Evolutionary conservation across 2,113 vertebrate species (phyloP), one percentile per base, ranked within the genome.

Genomic region (Glareola pratincola): DNA sequence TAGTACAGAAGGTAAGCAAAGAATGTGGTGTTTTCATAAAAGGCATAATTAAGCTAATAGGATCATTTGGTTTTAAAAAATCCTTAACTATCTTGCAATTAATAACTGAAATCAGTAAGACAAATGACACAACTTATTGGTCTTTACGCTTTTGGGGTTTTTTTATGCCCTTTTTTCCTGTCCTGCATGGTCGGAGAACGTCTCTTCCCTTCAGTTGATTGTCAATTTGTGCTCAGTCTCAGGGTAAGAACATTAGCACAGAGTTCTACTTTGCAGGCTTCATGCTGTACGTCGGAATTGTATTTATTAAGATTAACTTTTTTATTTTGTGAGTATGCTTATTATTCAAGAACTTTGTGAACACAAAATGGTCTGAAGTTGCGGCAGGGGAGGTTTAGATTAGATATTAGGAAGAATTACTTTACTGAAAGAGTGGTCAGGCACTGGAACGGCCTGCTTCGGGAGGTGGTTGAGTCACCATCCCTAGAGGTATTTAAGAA

Each of bases 41-140:
- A 56, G 8, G 5, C 0, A 0, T 29, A 60, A 75, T 6, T 39
- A 22, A 80, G 27, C 7, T 54, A 84, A 73, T 7, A 29, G 45
- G 10, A 60, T 45, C 4, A 80, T 26, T 37, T 26, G 14, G 64
- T 90, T 36, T 37, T 80, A 81, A 51, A 53, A 66, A 50, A 5
- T 54, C 14, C 10, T 45, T 64, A 24, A 24, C 36, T 79, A 26
- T 37, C 29, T 73, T 73, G 27, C 39, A 83, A n/a, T 59, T 85
- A 73, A 76, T 48, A 66, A 9, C 8, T 53, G 11, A 78, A 56
- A 32, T 57, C 18, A 12, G 4, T 48, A 69, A 37, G 48, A 63
- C 82, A 91, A 85, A 60, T 30, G 0, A 30, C 50, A 29, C 1
- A 5, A 21, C 7, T 78, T 88, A 36, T 13, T 12, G 22, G 2